Conservation (phyloP, 2,113 vertebrate species). For the Takifugu bimaculatus region DNA sequence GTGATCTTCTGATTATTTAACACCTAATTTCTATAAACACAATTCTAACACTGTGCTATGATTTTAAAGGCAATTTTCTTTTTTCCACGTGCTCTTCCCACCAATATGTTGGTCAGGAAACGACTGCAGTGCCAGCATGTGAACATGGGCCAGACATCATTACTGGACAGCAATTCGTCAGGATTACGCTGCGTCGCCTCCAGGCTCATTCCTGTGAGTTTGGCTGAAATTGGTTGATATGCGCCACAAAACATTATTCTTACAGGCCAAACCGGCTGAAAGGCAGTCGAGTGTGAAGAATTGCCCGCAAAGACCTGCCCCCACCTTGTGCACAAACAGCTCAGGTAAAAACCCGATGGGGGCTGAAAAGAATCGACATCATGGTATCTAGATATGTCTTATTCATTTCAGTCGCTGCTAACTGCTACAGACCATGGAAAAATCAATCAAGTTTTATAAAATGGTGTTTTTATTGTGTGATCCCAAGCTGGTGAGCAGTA, state of each 20-base stretch:
- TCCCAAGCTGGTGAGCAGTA: background rate
- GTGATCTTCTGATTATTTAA: no score
- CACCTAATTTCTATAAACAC: no score
- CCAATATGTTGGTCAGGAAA: background rate
- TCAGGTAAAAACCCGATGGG: slow-evolving; percentile 29
- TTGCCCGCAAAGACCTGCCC: slow-evolving; percentile 14
- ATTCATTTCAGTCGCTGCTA: no score
- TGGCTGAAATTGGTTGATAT: slow-evolving; percentile 31
- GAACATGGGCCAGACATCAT: slow-evolving; percentile 25
- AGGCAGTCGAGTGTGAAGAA: slow-evolving; percentile 50
- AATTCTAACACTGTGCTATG: no score
- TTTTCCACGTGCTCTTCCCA: no score
- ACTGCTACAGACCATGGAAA: no score
- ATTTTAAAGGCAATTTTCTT: background rate
- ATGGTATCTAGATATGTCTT: no score
- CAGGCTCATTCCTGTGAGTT: slow-evolving; percentile 33
- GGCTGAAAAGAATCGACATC: background rate
- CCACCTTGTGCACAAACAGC: slow-evolving; percentile 16
- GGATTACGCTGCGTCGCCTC: slow-evolving; percentile 27
- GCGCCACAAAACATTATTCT: slow-evolving; percentile 40
- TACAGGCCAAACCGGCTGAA: slow-evolving; percentile 27
- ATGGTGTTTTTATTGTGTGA: background rate
- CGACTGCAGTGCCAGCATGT: slow-evolving; percentile 15
- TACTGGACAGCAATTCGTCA: slow-evolving; percentile 36
- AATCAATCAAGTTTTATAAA: background rate